A percentile compares a stretch with the other conserved stretches of the same genome.
Evolutionary conservation across 2,113 vertebrate genomes (phyloP).

Genomic region (Rhadina sibilatrix): DNA sequence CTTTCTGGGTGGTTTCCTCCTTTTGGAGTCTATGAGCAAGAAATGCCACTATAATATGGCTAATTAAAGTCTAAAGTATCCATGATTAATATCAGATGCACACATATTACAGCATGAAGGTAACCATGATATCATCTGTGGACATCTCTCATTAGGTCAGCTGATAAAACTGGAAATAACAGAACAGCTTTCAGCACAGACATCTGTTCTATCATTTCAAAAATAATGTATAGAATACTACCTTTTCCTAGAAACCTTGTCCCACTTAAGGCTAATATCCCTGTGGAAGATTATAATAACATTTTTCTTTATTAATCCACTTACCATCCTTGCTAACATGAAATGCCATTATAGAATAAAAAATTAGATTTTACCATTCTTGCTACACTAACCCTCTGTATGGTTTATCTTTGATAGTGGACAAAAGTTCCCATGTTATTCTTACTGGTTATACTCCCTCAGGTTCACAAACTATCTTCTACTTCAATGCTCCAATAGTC

Average conservation of each 20-base stretch:
- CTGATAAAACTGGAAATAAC: background rate
- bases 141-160: background rate
- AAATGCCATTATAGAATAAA: background rate
- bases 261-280: background rate
- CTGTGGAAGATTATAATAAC: background rate
- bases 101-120: background rate
- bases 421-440: background rate
- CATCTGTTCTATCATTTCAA: background rate
- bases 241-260: background rate
- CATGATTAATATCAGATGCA: background rate
- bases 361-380: background rate
- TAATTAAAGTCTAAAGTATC: background rate
- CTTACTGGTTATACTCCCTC: background rate
- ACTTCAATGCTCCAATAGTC: background rate
- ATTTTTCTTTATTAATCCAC: background rate
- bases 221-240: background rate
- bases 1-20: background rate
- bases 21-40: background rate
- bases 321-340: background rate
- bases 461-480: background rate
- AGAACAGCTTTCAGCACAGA: background rate
- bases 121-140: background rate
- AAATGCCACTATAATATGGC: background rate
- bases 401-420: background rate
- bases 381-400: background rate